Base-by-base conservation (phyloP, 2,113 vertebrate genomes). In the Alethe diademata region DNA sequence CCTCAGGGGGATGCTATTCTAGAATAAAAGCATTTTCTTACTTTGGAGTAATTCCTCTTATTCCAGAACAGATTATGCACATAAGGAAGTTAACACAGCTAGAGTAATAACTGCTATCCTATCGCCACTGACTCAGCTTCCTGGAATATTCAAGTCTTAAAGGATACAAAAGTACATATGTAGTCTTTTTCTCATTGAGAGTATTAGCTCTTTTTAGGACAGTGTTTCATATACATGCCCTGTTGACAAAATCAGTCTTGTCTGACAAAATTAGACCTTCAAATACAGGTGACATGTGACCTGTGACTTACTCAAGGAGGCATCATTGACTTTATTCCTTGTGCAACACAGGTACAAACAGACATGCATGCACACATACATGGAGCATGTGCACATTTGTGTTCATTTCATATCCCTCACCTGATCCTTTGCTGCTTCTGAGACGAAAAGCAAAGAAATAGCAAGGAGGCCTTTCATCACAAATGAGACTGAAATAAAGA, bases 1-100 rank as follows among this genome's bases (percentile, higher is more conserved):
- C 95, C 82, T 80, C 31, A 47, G 92, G 92, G 95, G 92, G 78
- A 92, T 50, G 58, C 35, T 94, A 47, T n/a, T 94, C 92, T 84
- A 88, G 95, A 97, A 95, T 86, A 88, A 94, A 93, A 88, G 75
- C 86, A 71, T 86, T 90, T 72, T 87, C 76, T 93, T 93, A 81
- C 86, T 92, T 92, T 78, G 73, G 89, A 87, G 83, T 93, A 91
- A 95, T 89, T 95, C 95, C 83, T 93, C 65, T 57, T 96, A 94
- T 89, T 96, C 89, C 69, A 88, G 91, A 92, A 75, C 14, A 91
- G 85, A 93, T 83, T 92, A 94, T 67, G 85, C 76, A 94, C 92
- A 91, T 60, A 85, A 93, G 82, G 51, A 67, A 95, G 67, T 92
- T 90, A 92, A 79, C 71, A 83, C 8, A 96, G 88, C 79, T 54